phyloP scores from a whole-genome alignment of 1,140 invertebrate species.

The Drosophila truncata region DNA sequence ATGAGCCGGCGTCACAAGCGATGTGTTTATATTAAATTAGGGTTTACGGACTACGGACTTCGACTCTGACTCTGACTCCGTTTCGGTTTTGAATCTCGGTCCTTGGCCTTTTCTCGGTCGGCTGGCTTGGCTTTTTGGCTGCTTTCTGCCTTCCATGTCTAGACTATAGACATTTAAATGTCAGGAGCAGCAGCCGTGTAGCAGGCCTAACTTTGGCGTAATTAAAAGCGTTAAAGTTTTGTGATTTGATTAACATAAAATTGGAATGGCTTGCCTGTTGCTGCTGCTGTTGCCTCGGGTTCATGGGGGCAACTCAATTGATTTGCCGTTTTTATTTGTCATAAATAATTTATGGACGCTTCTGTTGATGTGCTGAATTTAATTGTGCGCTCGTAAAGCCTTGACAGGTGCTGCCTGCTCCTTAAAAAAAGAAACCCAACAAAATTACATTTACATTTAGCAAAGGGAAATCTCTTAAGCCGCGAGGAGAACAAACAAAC shows the following conservation, averaged over 20 bases:
- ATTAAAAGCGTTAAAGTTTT: conserved; percentile 75
- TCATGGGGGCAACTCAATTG: conserved; percentile 57
- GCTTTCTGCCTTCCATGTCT: conserved; percentile 49
- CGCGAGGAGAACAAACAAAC: conserved; percentile 34
- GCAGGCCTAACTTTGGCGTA: conserved; percentile 48
- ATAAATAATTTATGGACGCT: conserved; percentile 67
- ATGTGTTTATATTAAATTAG: conserved; percentile 81
- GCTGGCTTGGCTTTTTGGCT: conserved; percentile 23
- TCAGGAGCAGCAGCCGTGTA: conserved; percentile 34
- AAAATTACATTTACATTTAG: conserved; percentile 57
- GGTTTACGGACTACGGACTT: conserved; percentile 40
- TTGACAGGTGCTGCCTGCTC: conserved; percentile 23
- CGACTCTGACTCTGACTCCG: conserved; percentile 21
- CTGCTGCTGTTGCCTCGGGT: conserved; percentile 3
- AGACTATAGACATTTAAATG: conserved; percentile 63
- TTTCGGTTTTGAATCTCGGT: conserved; percentile 19
- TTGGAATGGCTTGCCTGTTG: conserved; percentile 45
- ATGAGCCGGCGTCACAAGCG: conserved; percentile 51
- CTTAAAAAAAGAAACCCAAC: conserved; percentile 1
- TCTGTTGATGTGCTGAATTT: conserved; percentile 48
- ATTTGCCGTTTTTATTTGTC: conserved; percentile 62
- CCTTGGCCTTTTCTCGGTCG: conserved; percentile 60
- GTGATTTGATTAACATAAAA: conserved; percentile 69
- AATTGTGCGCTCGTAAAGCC: conserved; percentile 55
- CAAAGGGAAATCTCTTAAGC: conserved; percentile 61